A percentile compares a stretch with the other conserved stretches of the same genome.
Evolutionary conservation across 2,888 invertebrate genomes (phyloP).

Genomic region (Amphipyra berbera): DNA sequence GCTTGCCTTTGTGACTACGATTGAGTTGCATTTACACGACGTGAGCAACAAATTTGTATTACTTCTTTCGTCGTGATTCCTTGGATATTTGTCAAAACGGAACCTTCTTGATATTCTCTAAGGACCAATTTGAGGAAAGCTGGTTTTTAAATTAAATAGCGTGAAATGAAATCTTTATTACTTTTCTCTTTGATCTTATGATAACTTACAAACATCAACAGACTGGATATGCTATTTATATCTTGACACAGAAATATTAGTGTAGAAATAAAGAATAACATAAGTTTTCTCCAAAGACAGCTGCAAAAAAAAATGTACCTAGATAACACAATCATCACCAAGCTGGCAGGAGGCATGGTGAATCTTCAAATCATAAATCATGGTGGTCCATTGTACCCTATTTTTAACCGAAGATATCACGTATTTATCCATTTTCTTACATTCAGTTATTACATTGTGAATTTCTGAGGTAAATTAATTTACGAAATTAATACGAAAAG

Average conservation of each 20-base stretch:
- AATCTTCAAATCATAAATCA: too few relatives aligned
- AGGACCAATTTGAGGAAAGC: conserved; percentile 29
- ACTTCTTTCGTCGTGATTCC: conserved; percentile 15
- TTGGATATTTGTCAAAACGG: conserved; percentile 25
- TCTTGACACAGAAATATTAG: too few relatives aligned
- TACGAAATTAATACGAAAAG: conserved; percentile 44
- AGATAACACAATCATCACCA: too few relatives aligned
- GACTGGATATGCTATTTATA: too few relatives aligned
- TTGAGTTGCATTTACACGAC: conserved; percentile 44
- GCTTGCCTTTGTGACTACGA: conserved; percentile 39
- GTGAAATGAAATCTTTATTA: conserved; percentile 17
- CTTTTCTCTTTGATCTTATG: too few relatives aligned
- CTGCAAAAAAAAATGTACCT: too few relatives aligned
- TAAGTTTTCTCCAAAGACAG: too few relatives aligned
- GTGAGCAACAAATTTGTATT: conserved; percentile 43
- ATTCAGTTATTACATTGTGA: conserved; percentile 10
- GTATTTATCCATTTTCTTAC: conserved; percentile 4
- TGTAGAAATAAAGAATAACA: too few relatives aligned
- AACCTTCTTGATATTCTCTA: conserved; percentile 22
- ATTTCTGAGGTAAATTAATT: conserved; percentile 41
- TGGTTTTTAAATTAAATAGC: conserved; percentile 27
- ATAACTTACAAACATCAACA: too few relatives aligned
- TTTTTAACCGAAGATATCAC: not conserved
- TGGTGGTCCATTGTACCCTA: too few relatives aligned
- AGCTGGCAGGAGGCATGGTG: too few relatives aligned